These are phyloP conservation scores for Aleiodes testaceus DNA, from an alignment of 2,888 invertebrate genomes.

Conservation along the genomic window DNA sequence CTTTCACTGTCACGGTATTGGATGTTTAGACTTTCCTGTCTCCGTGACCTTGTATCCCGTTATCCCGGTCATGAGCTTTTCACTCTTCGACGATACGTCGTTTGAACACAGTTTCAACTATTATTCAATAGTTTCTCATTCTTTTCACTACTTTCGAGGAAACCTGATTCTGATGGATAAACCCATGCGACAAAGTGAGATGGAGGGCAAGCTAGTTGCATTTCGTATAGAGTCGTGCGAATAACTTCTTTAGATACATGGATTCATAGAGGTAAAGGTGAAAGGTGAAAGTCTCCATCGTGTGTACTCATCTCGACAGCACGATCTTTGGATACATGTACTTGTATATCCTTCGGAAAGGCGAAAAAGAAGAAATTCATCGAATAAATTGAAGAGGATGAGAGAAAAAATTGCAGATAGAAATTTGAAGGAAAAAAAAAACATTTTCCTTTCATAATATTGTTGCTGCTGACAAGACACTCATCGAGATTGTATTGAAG, in stretches of 20 bases:
- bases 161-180: not conserved
- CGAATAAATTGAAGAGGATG: slow-evolving; percentile 29
- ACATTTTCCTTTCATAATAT: not conserved
- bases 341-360: slow-evolving; percentile 28
- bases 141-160: not conserved
- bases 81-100: slow-evolving; percentile 19
- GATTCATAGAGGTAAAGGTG: slow-evolving; percentile 58
- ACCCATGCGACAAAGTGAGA: slow-evolving; percentile 8
- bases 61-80: slow-evolving; percentile 37
- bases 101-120: slow-evolving; percentile 16
- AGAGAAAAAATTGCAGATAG: slow-evolving; percentile 23
- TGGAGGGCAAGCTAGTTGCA: not conserved
- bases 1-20: slow-evolving; percentile 49
- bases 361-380: slow-evolving; percentile 32
- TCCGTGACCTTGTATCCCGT: slow-evolving; percentile 39
- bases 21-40: slow-evolving; percentile 52
- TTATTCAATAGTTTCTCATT: slow-evolving; percentile 26
- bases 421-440: not conserved
- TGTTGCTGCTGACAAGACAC: too few species aligned
- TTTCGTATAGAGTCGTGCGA: slow-evolving; percentile 49
- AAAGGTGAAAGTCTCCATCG: slow-evolving; percentile 71
- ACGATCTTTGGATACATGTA: slow-evolving; percentile 40
- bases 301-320: slow-evolving; percentile 40
- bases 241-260: slow-evolving; percentile 53
- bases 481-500: too few species aligned